A percentile compares a stretch with the other conserved stretches of the same genome.
Evolutionary conservation across 2,888 invertebrate species (phyloP).

Genomic region (Pyrgus malvae): DNA sequence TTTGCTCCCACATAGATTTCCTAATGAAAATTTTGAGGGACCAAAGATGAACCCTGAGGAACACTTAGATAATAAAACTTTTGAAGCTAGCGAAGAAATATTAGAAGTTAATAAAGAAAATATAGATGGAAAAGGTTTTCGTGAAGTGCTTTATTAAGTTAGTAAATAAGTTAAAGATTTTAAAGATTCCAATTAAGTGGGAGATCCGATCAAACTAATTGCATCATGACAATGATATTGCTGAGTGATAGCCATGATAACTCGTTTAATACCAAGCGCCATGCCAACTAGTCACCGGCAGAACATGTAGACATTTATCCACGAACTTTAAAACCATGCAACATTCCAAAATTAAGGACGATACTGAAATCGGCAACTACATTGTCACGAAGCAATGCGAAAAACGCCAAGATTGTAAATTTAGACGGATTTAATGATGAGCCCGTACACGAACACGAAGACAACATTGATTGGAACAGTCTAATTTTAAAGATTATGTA

Average conservation of each 20-base stretch:
- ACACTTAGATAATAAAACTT: constrained; percentile 9
- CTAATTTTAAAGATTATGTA: too few species aligned
- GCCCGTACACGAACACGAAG: constrained; percentile 30
- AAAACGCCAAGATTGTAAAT: constrained; percentile 44
- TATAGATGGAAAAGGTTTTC: constrained; percentile 9
- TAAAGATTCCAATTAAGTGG: constrained; percentile 46
- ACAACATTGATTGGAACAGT: background rate
- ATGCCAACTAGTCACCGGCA: constrained; percentile 64
- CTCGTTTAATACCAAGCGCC: constrained; percentile 60
- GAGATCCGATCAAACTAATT: constrained; percentile 69
- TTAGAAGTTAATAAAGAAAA: constrained; percentile 6
- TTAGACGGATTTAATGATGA: constrained; percentile 43
- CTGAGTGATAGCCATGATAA: constrained; percentile 78
- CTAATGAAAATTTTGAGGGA: constrained; percentile 21
- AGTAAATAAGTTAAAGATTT: constrained; percentile 1
- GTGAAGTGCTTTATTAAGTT: constrained; percentile 7
- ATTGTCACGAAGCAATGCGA: constrained; percentile 82
- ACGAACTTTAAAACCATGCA: constrained; percentile 68
- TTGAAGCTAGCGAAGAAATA: constrained; percentile 4
- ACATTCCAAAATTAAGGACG: constrained; percentile 73
- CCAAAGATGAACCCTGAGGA: constrained; percentile 15
- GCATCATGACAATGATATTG: constrained; percentile 82
- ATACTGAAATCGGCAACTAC: constrained; percentile 78
- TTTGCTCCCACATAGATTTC: constrained; percentile 24
- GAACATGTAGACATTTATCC: constrained; percentile 43